Conservation (phyloP, 2,888 invertebrate genomes). For the Acanthacorydalis orientalis region DNA sequence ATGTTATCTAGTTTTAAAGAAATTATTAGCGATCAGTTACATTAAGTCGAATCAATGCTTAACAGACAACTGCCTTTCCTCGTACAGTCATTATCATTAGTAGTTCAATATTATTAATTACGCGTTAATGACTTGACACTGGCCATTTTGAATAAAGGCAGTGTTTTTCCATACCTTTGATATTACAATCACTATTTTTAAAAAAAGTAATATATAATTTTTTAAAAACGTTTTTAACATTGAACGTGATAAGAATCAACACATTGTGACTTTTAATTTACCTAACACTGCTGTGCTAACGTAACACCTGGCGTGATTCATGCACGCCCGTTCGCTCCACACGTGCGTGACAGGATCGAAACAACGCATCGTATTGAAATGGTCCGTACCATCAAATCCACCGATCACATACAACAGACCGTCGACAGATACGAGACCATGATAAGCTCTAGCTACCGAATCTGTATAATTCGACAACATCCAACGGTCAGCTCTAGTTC, state of each 20-base stretch:
- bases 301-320: conserved; percentile 65
- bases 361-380: conserved; percentile 63
- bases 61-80: too few species aligned
- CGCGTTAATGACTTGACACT: too few species aligned
- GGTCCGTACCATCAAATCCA: conserved; percentile 63
- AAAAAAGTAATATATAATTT: too few species aligned
- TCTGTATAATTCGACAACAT: conserved; percentile 51
- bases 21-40: too few species aligned
- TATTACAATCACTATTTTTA: too few species aligned
- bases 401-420: conserved; percentile 63
- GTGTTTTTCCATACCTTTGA: too few species aligned
- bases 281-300: conserved; percentile 57
- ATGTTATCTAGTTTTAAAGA: conserved; percentile 31
- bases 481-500: conserved; percentile 55
- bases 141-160: too few species aligned
- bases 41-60: too few species aligned
- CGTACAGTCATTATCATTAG: too few species aligned
- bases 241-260: neutral
- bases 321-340: conserved; percentile 62
- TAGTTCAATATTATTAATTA: too few species aligned
- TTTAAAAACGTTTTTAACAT: too few species aligned
- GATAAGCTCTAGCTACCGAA: conserved; percentile 55
- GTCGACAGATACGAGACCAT: conserved; percentile 56
- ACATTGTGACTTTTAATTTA: conserved; percentile 16
- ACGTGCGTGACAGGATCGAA: conserved; percentile 60